Conservation (phyloP, 2,113 vertebrate species). For the Indri indri region DNA sequence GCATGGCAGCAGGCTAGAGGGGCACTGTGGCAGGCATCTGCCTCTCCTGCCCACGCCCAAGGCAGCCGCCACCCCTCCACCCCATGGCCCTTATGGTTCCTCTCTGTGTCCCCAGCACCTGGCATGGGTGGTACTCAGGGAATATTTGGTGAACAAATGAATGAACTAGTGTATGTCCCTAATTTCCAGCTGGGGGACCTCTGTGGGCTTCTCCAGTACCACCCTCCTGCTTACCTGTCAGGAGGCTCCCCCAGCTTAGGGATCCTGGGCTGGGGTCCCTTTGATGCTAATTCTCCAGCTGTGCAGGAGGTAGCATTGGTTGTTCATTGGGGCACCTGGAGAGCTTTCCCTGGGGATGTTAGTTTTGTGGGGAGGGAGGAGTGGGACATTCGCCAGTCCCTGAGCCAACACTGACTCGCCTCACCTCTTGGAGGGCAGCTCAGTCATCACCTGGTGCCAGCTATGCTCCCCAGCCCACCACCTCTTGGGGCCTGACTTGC, state of each 20-base stretch:
- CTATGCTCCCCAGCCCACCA: background rate
- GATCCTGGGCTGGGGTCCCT: background rate
- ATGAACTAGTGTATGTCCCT: background rate
- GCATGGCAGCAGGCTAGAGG: background rate
- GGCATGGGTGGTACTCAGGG: background rate
- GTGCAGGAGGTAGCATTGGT: background rate
- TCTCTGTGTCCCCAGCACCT: background rate
- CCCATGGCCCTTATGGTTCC: background rate
- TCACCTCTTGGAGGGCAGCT: background rate
- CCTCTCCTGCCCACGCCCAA: background rate
- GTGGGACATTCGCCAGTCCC: background rate
- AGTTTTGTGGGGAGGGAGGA: background rate
- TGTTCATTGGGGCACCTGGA: background rate
- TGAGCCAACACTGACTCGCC: conserved; percentile 21
- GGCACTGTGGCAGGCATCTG: accelerated
- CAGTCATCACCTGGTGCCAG: background rate
- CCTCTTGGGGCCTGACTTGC: background rate
- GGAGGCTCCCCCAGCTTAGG: background rate
- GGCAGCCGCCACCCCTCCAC: background rate
- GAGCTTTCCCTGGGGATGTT: background rate
- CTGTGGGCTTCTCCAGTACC: background rate
- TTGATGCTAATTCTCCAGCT: background rate
- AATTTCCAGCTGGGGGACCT: background rate
- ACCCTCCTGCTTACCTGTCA: background rate
- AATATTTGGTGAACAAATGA: background rate